Conservation (phyloP, 2,797 vertebrate species). For the Hephaestus fuliginosus region DNA sequence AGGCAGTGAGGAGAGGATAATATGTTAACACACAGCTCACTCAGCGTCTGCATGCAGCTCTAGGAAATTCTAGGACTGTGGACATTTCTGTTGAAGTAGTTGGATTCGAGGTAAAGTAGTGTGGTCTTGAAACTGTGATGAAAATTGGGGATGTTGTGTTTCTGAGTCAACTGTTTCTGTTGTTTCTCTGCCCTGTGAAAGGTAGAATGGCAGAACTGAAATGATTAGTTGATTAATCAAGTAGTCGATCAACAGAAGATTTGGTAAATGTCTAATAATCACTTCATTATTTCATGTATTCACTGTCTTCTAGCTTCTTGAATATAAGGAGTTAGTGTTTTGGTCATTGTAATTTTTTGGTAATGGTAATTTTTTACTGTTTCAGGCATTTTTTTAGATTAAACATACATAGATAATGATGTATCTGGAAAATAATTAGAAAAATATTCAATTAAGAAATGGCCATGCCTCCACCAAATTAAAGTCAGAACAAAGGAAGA, state of each 20-base stretch:
- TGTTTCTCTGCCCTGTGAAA: neutral
- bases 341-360: too few relatives aligned
- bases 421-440: conserved; percentile 4
- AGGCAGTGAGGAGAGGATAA: neutral
- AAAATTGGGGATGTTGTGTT: neutral
- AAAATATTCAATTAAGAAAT: neutral
- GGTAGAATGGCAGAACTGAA: neutral
- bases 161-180: neutral
- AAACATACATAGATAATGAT: too few relatives aligned
- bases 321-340: too few relatives aligned
- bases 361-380: too few relatives aligned
- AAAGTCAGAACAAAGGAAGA: neutral
- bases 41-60: neutral
- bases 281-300: neutral
- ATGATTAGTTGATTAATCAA: neutral
- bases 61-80: neutral
- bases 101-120: neutral
- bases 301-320: neutral
- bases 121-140: too few relatives aligned
- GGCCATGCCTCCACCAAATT: neutral
- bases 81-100: neutral
- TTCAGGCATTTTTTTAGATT: too few relatives aligned
- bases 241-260: too few relatives aligned
- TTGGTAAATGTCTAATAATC: neutral
- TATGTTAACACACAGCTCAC: neutral